These are phyloP conservation scores for Drosophila tripunctata DNA, from an alignment of 2,888 invertebrate genomes.

Conservation along the genomic window DNA sequence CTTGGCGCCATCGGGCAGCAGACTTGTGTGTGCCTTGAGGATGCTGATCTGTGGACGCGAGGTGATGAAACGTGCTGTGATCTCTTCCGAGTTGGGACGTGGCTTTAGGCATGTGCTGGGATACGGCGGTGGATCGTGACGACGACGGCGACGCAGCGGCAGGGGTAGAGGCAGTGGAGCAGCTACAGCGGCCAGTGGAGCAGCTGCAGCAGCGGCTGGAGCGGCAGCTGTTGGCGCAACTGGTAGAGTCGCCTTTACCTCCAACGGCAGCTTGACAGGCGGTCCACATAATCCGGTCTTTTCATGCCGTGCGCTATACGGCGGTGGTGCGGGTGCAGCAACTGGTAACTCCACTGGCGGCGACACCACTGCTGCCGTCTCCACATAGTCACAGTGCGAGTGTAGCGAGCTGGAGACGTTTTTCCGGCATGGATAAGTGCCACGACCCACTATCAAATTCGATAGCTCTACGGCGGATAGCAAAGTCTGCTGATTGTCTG, in stretches of 20 bases:
- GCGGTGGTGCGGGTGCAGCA: conserved; percentile 88
- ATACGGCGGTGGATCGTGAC: conserved; percentile 89
- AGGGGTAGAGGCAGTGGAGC: conserved; percentile 20
- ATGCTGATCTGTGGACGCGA: conserved; percentile 91
- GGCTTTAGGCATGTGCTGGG: conserved; percentile 85
- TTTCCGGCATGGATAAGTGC: conserved; percentile 90
- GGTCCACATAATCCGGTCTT: conserved; percentile 85
- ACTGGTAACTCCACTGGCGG: conserved; percentile 85
- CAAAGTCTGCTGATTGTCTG: conserved; percentile 90
- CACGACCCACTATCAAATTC: conserved; percentile 92
- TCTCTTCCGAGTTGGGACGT: conserved; percentile 87
- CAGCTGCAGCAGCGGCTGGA: conserved; percentile 4
- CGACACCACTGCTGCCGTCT: too few species aligned
- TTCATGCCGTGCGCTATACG: conserved; percentile 88
- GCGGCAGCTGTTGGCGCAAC: conserved; percentile 6
- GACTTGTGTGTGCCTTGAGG: conserved; percentile 90
- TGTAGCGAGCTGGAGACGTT: conserved; percentile 94
- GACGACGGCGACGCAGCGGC: conserved; percentile 47
- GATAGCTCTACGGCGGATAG: conserved; percentile 93
- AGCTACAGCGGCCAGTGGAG: conserved; percentile 5
- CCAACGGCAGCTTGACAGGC: conserved; percentile 48
- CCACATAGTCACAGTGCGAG: conserved; percentile 96
- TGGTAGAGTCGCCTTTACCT: conserved; percentile 39
- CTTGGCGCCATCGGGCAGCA: conserved; percentile 87
- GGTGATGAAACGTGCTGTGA: conserved; percentile 90